Base-by-base conservation (phyloP, 2,888 invertebrate species). In the Watsonalla binaria region DNA sequence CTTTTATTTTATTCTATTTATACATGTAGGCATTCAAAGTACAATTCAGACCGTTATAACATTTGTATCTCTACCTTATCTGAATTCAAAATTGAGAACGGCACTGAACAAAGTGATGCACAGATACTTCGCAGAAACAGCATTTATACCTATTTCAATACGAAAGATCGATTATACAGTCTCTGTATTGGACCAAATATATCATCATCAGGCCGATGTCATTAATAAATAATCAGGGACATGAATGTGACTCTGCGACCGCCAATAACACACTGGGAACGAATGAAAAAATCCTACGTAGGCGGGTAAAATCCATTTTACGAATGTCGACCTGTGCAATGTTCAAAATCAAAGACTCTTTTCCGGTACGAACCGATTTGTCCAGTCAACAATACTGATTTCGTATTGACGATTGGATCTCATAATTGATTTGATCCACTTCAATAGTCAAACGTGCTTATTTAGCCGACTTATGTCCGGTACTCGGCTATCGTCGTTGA, bases 221-320 rank as follows among this genome's bases (percentile, higher is more conserved):
- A 84, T 87, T 82, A 87, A 86, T 86, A 86, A 81, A 82, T 84
- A 85, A 87, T 87, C 84, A 86, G 42, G 8, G 42, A 42, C 8
- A 42, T 9, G 11, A 9, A 81, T 66, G 77, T 67, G 70, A 70
- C 72, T 74, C 66, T 70, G 70, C 60, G 60, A 57, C 58, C 54
- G 45, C 52, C 53, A 58, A 61, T 57, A 66, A 57, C 7, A 63
- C 58, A 53, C 54, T n/a, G 35, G n/a, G 13, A n/a, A 35, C 14
- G 48, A 37, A 49, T 49, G 15, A 37, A 37, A 37, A 14, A 6
- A 37, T 7, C 5, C 37, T 8, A 37, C 24, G 24, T 24, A 24
- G 24, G 24, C 24, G 24, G 24, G 47, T 46, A 50, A 50, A 50
- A 15, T 50, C 55, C 60, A 60, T 62, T 63, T 62, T 60, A 55